Base-by-base conservation (phyloP, 2,797 vertebrate genomes). In the Propithecus deckenii region DNA sequence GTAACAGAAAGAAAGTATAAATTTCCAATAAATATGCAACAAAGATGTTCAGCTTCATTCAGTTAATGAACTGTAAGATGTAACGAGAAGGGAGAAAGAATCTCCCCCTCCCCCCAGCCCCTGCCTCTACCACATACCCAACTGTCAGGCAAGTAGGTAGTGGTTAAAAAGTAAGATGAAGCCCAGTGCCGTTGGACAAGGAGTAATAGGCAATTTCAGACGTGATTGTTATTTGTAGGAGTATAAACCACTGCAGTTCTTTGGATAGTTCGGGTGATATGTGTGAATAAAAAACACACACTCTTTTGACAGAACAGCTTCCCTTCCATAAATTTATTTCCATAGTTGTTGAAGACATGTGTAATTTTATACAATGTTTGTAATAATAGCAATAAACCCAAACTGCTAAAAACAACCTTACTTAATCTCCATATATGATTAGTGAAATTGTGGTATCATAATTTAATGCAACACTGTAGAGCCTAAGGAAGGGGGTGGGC, bases 61-160 rank as follows among this genome's bases (percentile, higher is more conserved):
- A 12, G 11, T 32, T 85, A 61, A 81, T 76, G 32, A 85, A 25
- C 4, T 65, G 23, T n/a, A 75, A 92, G 72, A n/a, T 35, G 57
- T 28, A 52, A 41, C 50, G 32, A 25, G 23, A 75, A 57, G 22
- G 8, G 9, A 23, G 46, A 50, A 22, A 59, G 69, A 55, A 2
- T 74, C 25, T 52, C 41, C 7, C 41, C 4, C 4, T 1, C 7
- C 0, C 4, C 52, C 4, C 17, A 12, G 2, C 35, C 15, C 8
- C 67, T 25, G 7, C 23, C 23, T 12, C 8, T 43, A 5, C 22
- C 25, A 1, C 28, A 43, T 3, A 52, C 23, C 46, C n/a, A 57
- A 14, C 30, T 25, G 12, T 61, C 20, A 41, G 30, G 32, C 48
- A 32, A 57, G 7, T 38, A 10, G 18, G 4, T 52, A 7, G n/a